Conservation (phyloP, 2,888 invertebrate species). For the Drosophila cracens region DNA sequence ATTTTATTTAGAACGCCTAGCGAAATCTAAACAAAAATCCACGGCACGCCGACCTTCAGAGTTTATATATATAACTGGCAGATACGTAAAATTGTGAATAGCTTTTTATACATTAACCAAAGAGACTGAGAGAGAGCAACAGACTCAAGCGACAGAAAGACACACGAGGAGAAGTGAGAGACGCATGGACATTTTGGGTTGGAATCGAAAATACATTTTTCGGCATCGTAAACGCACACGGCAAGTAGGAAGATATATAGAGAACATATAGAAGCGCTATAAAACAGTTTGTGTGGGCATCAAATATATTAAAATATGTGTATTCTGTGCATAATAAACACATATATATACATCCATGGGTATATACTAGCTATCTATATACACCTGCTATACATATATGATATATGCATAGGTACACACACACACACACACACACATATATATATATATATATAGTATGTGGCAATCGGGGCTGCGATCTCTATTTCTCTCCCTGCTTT, state of each 20-base stretch:
- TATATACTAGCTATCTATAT: constrained; percentile 40
- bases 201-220: constrained; percentile 76
- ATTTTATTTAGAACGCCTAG: constrained; percentile 71
- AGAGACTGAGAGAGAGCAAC: constrained; percentile 34
- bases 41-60: constrained; percentile 73
- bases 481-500: constrained; percentile 1
- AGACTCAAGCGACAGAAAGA: constrained; percentile 19
- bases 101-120: constrained; percentile 69
- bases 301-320: constrained; percentile 18
- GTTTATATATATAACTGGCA: constrained; percentile 67
- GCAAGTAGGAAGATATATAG: constrained; percentile 65
- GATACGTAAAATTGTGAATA: constrained; percentile 74
- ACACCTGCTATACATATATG: constrained; percentile 49
- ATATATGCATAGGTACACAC: constrained; percentile 5
- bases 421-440: constrained; percentile 23
- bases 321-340: constrained; percentile 15
- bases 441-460: constrained; percentile 25
- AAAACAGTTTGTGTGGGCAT: constrained; percentile 58
- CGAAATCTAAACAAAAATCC: constrained; percentile 77
- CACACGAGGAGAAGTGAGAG: constrained; percentile 1
- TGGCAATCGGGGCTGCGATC: constrained; percentile 47
- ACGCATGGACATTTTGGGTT: constrained; percentile 40
- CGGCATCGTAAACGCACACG: constrained; percentile 68
- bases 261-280: constrained; percentile 57
- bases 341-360: constrained; percentile 5